Percentiles rank a stretch among this genome's conserved stretches.
phyloP scores from a whole-genome alignment of 2,888 invertebrate species.

The Pteria penguin region DNA sequence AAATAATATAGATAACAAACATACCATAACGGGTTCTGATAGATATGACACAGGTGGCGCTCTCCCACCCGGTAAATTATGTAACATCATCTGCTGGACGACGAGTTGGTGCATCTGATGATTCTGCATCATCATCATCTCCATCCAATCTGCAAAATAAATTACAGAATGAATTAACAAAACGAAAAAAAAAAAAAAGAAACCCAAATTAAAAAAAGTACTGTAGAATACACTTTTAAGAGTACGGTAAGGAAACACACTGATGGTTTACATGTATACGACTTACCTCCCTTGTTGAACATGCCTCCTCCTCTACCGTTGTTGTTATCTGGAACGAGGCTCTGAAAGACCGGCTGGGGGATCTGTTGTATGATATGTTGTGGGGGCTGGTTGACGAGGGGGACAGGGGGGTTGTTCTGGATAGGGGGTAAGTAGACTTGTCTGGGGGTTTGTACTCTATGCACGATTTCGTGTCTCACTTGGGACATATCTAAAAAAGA shows the following conservation, averaged over 20 bases:
- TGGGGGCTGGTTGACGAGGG: slow-evolving; percentile 38
- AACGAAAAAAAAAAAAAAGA: too few species aligned
- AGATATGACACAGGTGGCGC: background rate
- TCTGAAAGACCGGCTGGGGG: slow-evolving; percentile 49
- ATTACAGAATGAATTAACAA: too few species aligned
- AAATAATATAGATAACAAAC: background rate
- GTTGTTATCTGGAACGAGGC: slow-evolving; percentile 40
- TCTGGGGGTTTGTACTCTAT: slow-evolving; percentile 52
- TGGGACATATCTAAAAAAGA: slow-evolving; percentile 65
- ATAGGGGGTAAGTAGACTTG: slow-evolving; percentile 54
- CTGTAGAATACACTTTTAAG: too few species aligned
- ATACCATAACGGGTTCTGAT: slow-evolving; percentile 1
- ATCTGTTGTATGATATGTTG: slow-evolving; percentile 49
- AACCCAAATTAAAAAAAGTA: too few species aligned
- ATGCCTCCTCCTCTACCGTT: slow-evolving; percentile 45
- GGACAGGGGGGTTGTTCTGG: slow-evolving; percentile 38
- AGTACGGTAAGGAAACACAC: too few species aligned
- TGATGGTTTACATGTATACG: too few species aligned
- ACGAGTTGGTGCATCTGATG: slow-evolving; percentile 74
- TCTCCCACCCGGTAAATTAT: slow-evolving; percentile 50
- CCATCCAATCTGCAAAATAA: slow-evolving; percentile 73
- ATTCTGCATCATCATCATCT: slow-evolving; percentile 77
- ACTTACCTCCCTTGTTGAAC: slow-evolving; percentile 69
- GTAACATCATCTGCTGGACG: slow-evolving; percentile 72
- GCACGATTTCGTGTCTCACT: slow-evolving; percentile 71